Evolutionary conservation across 2,888 invertebrate genomes (phyloP).

Genomic region (Tenthredo scrophulariae): DNA sequence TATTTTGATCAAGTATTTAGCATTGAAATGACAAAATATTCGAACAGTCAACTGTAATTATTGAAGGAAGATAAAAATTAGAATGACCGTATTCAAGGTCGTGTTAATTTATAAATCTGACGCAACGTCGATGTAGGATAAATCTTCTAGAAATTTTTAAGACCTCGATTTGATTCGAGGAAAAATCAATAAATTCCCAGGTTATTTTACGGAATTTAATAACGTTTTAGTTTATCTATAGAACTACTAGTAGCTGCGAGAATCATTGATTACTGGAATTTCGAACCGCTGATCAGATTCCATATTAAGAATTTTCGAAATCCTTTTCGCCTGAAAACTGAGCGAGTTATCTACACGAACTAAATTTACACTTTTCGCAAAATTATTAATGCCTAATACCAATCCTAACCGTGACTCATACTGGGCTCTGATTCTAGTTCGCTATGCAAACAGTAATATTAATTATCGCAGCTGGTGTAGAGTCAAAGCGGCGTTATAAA

Average conservation of each 20-base stretch:
- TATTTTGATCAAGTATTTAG: neutral
- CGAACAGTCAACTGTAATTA: neutral
- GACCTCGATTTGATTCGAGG: neutral
- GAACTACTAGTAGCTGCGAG: neutral
- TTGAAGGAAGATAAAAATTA: neutral
- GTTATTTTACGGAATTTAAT: neutral
- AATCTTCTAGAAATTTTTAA: neutral
- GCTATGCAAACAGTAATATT: neutral
- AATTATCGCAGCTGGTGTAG: conserved; percentile 8
- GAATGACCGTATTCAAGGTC: neutral
- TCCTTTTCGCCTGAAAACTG: neutral
- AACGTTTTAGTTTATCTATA: neutral
- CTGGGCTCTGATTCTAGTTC: neutral
- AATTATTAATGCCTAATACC: neutral
- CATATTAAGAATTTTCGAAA: neutral
- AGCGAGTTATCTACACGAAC: neutral
- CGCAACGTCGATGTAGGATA: neutral
- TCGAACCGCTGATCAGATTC: neutral
- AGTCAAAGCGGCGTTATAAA: conserved; percentile 33
- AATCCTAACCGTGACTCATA: neutral
- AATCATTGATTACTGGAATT: neutral
- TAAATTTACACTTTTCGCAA: conserved; percentile 4
- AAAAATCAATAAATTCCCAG: neutral
- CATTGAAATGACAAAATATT: neutral
- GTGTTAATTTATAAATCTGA: neutral